Evolutionary conservation across 1,140 invertebrate species (phyloP).

Genomic region (Trinorchestia longiramus): DNA sequence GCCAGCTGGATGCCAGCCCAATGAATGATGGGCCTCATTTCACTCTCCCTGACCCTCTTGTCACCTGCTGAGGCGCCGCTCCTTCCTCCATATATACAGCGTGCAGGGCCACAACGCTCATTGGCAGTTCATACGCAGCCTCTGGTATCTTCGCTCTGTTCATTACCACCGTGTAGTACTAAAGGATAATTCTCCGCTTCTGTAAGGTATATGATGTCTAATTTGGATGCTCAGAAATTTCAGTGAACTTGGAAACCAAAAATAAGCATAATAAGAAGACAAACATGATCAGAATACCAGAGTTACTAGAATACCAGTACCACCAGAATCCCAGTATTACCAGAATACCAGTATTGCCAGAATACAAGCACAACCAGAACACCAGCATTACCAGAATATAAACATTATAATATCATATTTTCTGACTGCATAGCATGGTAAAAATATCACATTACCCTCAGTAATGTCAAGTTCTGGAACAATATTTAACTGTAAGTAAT

Average conservation of each 20-base stretch:
- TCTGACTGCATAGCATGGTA: too few species aligned
- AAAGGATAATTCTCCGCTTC: neutral
- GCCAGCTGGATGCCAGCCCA: neutral
- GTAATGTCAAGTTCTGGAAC: too few species aligned
- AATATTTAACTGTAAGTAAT: too few species aligned
- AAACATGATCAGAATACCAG: too few species aligned
- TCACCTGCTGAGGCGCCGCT: neutral
- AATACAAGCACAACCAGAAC: neutral
- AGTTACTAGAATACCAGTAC: neutral
- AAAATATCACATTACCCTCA: too few species aligned
- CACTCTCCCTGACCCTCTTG: neutral
- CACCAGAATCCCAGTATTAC: neutral
- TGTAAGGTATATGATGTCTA: neutral
- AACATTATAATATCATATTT: neutral
- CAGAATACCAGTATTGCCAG: neutral
- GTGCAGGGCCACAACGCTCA: neutral
- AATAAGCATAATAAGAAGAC: too few species aligned
- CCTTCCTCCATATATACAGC: neutral
- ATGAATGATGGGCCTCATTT: neutral
- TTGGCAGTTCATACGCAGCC: neutral
- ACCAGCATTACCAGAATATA: neutral
- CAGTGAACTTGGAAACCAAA: neutral
- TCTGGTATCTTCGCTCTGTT: neutral
- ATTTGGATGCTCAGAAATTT: neutral
- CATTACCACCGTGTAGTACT: neutral